Percentiles rank a stretch among this genome's conserved stretches.
Evolutionary conservation across 2,888 invertebrate species (phyloP).

Genomic region (Tachina fera): DNA sequence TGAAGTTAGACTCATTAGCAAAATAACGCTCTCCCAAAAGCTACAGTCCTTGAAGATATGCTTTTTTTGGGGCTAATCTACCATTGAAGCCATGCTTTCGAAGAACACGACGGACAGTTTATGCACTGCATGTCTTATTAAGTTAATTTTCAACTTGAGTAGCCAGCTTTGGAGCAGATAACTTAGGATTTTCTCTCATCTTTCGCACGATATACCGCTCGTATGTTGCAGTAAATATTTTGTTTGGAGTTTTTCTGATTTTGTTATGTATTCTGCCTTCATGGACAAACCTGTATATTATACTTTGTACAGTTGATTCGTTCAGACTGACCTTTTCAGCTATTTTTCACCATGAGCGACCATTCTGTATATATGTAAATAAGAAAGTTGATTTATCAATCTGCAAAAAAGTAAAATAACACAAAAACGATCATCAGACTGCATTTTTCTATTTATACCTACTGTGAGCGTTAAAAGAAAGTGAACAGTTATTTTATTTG

Average conservation of each 20-base stretch:
- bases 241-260: conserved; percentile 10
- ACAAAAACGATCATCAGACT: no score
- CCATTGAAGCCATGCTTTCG: conserved; percentile 57
- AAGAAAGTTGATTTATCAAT: no score
- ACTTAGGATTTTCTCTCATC: conserved; percentile 29
- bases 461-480: no score
- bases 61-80: conserved; percentile 56
- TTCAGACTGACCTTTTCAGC: no score
- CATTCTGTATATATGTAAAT: no score
- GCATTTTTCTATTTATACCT: no score
- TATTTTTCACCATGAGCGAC: no score
- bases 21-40: conserved; percentile 38
- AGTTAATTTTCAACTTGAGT: conserved; percentile 41
- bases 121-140: conserved; percentile 53
- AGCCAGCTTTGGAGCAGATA: conserved; percentile 53
- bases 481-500: no score
- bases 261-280: conserved; percentile 4
- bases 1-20: conserved; percentile 55
- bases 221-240: conserved; percentile 51
- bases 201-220: conserved; percentile 44
- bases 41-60: background rate
- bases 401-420: no score
- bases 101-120: conserved; percentile 62
- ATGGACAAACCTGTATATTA: no score
- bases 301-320: no score